Percentiles rank a stretch among this genome's conserved stretches.
These are phyloP conservation scores for Planococcus citri DNA, from an alignment of 1,140 invertebrate species.

Conservation along the genomic window DNA sequence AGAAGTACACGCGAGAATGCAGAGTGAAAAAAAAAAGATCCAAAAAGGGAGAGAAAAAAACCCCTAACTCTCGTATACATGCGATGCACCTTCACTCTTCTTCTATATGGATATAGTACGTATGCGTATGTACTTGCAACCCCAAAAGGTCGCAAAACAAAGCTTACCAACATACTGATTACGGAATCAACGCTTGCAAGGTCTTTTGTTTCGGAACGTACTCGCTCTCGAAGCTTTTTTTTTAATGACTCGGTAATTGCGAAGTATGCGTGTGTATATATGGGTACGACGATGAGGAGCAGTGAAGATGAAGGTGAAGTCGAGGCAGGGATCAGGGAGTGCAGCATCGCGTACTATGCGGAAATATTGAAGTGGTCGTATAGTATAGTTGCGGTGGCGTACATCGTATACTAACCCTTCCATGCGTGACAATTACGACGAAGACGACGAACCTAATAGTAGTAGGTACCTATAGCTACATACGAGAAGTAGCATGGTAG, in stretches of 20 bases:
- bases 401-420: constrained; percentile 3
- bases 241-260: constrained; percentile 10
- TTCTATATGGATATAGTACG: too few species aligned
- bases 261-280: background rate
- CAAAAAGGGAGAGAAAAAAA: too few species aligned
- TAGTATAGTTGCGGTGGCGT: constrained; percentile 3
- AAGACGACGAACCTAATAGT: too few species aligned
- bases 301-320: too few species aligned
- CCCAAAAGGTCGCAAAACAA: background rate
- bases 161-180: background rate
- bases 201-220: constrained; percentile 1
- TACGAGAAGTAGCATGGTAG: too few species aligned
- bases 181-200: background rate
- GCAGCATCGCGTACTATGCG: background rate
- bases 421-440: constrained; percentile 1
- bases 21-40: too few species aligned
- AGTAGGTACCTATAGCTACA: too few species aligned
- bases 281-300: background rate
- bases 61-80: too few species aligned
- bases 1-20: too few species aligned
- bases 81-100: too few species aligned
- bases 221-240: background rate
- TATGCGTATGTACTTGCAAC: too few species aligned
- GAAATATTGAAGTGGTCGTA: constrained; percentile 7
- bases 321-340: too few species aligned